Percentiles rank a stretch among this genome's conserved stretches.
Conservation (phyloP, 2,888 invertebrate species). For the Cremastobaeus sp. region DNA sequence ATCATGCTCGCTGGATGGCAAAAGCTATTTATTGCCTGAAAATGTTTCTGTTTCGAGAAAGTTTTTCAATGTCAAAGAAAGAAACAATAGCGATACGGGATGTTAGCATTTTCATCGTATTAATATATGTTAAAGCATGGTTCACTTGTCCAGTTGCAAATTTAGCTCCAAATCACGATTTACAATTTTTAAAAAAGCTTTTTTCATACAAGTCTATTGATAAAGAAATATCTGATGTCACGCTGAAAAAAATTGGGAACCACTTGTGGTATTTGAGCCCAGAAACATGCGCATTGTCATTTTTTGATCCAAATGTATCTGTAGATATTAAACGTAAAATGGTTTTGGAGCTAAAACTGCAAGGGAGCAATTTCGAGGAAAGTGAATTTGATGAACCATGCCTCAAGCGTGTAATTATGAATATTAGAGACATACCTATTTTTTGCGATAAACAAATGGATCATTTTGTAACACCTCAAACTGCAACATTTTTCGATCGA, state of each 20-base stretch:
- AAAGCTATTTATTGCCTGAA: constrained; percentile 38
- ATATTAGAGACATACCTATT: neutral
- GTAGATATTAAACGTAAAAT: constrained; percentile 1
- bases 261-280: constrained; percentile 55
- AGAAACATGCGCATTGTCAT: constrained; percentile 37
- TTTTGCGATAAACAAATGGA: constrained; percentile 33
- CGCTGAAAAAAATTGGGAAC: constrained; percentile 22
- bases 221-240: constrained; percentile 15
- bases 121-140: constrained; percentile 1
- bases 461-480: constrained; percentile 18
- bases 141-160: neutral
- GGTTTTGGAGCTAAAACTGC: neutral
- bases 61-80: constrained; percentile 49
- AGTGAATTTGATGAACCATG: neutral
- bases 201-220: constrained; percentile 5
- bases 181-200: constrained; percentile 1
- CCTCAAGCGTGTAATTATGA: constrained; percentile 1
- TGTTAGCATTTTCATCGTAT: neutral
- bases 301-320: constrained; percentile 36
- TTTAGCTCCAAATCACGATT: constrained; percentile 38
- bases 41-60: constrained; percentile 60
- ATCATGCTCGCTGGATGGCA: constrained; percentile 66
- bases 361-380: neutral
- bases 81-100: constrained; percentile 44
- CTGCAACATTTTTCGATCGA: neutral